Evolutionary conservation across 1,140 invertebrate genomes (phyloP), one percentile per base, ranked within the genome.

Genomic region (Notospermus geniculatus): DNA sequence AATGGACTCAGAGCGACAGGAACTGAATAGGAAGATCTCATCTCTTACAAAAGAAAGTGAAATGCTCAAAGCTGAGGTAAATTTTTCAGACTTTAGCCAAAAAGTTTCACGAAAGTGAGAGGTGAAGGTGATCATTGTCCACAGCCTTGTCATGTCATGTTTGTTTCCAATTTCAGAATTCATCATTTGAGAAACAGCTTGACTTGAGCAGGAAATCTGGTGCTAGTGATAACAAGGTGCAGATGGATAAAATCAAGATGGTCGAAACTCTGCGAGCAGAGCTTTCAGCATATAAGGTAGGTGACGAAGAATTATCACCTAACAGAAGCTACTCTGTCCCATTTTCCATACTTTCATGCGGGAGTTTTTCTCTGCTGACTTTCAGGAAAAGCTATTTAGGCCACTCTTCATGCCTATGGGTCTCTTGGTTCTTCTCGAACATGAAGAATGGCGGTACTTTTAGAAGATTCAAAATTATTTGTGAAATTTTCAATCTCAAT

Each of bases 231-330:
- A 36, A 60, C 11, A 43, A 64, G 27, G 59, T 59, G 45, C 62
- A 65, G 2, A 69, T 56, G 17, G 73, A 77, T 30, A 72, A 66
- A 50, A 56, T 60, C 15, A 67, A 62, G 54, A 65, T 67, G 15
- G 5, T 71, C 32, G 67, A 71, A 36, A 69, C 72, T 17, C 67
- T 69, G 30, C 72, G 63, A 36, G 57, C 66, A 43, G 75, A 77
- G 59, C 60, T 66, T 36, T 29, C 58, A 11, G 52, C 71, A 0
- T 45, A 75, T 4, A 68, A 72, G 64, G 74, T 76, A 53, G 55
- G 41, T 22, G 5, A n/a, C n/a, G n/a, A n/a, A n/a, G n/a, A n/a
- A n/a, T n/a, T n/a, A n/a, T n/a, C n/a, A n/a, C n/a, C n/a, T n/a
- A n/a, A n/a, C n/a, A n/a, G n/a, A n/a, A n/a, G n/a, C n/a, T n/a